Evolutionary conservation across 2,888 invertebrate genomes (phyloP).

Genomic region (Chelonus formosanus): DNA sequence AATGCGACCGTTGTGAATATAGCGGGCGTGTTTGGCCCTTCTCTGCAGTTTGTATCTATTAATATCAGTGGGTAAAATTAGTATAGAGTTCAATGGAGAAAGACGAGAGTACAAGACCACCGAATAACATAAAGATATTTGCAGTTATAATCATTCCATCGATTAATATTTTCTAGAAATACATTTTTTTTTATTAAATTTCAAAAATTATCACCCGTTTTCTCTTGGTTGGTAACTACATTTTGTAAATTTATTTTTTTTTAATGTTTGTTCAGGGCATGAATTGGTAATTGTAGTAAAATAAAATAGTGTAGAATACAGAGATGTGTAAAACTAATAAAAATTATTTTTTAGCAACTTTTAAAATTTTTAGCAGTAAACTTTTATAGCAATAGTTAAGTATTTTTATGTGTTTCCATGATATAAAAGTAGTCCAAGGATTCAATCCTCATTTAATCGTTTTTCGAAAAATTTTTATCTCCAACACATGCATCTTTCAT

Average conservation of each 20-base stretch:
- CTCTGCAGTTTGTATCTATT: slow-evolving; percentile 51
- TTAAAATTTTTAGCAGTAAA: too few species aligned
- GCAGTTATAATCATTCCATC: slow-evolving; percentile 37
- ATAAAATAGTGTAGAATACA: too few species aligned
- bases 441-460: too few species aligned
- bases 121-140: slow-evolving; percentile 42
- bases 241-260: too few species aligned
- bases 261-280: too few species aligned
- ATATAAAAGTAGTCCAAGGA: too few species aligned
- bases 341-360: too few species aligned
- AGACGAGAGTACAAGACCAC: slow-evolving; percentile 43
- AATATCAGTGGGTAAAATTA: slow-evolving; percentile 61
- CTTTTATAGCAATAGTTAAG: too few species aligned
- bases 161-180: not conserved
- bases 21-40: slow-evolving; percentile 39
- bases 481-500: slow-evolving; percentile 7
- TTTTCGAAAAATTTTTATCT: not conserved
- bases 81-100: slow-evolving; percentile 55
- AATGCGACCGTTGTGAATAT: not conserved
- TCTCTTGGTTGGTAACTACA: not conserved
- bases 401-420: too few species aligned
- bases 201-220: too few species aligned
- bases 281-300: too few species aligned
- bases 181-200: not conserved
- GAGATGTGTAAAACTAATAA: too few species aligned